Evolutionary conservation across 2,797 vertebrate species (phyloP), one percentile per base, ranked within the genome.

Genomic region (Chaunax sp.): DNA sequence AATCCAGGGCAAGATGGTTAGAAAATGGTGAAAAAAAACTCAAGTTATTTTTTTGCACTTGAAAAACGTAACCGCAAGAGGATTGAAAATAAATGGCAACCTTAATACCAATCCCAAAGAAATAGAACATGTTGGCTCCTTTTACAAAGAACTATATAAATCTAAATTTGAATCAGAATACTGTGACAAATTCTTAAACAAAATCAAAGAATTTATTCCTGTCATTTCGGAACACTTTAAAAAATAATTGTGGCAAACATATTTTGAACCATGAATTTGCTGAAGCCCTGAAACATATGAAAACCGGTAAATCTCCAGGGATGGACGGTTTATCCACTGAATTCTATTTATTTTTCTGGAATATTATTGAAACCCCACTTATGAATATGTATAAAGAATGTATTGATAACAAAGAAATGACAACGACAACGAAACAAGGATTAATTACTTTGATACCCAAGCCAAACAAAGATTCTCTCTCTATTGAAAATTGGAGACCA

Each of bases 61-160:
- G 58, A 50, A 62, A 62, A 62, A 14, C 16, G 16, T 5, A 49
- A 62, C 37, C 50, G 20, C 10, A 40, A 40, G 6, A 50, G n/a
- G n/a, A n/a, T n/a, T n/a, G 46, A 11, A 62, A 51, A 8, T 62
- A 16, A 28, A 11, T 26, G 16, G 15, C n/a, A 22, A 47, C 20
- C 14, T 23, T 26, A 50, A 22, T 13, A 40, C 38, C 3, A 40
- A 40, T 40, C 38, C 38, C 11, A 40, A 40, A 40, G 38, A 40
- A 40, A 40, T 40, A 16, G 15, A 40, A 13, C 11, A 40, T 40
- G 38, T 13, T 6, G 11, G 38, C 5, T 40, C 15, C 11, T 25
- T 18, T 6, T 16, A 50, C 6, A 22, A 16, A 16, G n/a, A n/a
- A n/a, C n/a, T n/a, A n/a, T n/a, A n/a, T n/a, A n/a, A n/a, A n/a